phyloP scores from a whole-genome alignment of 2,113 vertebrate genomes.

The Octodon degus region DNA sequence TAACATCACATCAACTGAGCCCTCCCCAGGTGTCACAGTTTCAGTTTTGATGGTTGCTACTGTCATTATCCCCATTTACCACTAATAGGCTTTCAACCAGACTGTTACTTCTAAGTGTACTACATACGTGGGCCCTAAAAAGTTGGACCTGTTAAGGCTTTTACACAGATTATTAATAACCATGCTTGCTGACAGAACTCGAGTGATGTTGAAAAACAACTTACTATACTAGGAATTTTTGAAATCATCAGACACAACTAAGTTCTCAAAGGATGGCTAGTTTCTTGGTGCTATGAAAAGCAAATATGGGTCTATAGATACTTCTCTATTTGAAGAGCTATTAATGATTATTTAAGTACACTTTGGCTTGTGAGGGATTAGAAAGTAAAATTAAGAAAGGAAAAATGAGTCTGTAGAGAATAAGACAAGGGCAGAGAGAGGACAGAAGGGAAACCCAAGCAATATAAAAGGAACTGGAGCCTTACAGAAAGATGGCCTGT shows the following conservation, averaged over 20 bases:
- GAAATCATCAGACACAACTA: not conserved
- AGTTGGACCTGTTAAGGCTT: not conserved
- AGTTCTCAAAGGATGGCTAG: constrained; percentile 1
- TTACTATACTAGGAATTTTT: not conserved
- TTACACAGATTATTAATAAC: not conserved
- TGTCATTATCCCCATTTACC: not conserved
- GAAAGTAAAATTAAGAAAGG: not conserved
- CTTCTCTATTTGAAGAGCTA: not conserved
- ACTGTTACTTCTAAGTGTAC: not conserved
- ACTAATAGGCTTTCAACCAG: not conserved
- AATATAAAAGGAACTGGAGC: not conserved
- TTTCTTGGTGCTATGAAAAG: not conserved
- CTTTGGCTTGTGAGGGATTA: not conserved
- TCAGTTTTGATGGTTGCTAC: not conserved
- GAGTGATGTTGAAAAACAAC: not conserved
- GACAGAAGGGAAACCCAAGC: not conserved
- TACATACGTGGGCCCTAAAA: not conserved
- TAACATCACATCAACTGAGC: not conserved
- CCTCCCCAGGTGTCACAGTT: not conserved
- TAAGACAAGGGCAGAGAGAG: not conserved
- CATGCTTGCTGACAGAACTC: not conserved
- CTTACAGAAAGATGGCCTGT: not conserved
- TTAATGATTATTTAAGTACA: not conserved
- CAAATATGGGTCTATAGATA: not conserved
- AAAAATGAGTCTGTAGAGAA: not conserved